Conservation (phyloP, 2,797 vertebrate genomes). For the Notoglanidium macrostoma region DNA sequence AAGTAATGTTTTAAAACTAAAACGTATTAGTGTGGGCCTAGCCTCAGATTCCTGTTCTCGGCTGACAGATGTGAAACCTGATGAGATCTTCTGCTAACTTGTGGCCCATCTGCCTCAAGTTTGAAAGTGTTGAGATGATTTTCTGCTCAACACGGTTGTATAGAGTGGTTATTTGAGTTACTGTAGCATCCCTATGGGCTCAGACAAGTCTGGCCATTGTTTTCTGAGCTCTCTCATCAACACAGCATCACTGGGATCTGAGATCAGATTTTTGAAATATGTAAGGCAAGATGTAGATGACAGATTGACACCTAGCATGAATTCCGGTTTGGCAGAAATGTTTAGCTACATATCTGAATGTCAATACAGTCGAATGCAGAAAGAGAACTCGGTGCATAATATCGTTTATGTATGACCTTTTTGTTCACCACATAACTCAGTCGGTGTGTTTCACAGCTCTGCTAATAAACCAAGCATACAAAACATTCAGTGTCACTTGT, state of each 20-base stretch:
- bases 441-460: neutral
- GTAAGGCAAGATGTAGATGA: neutral
- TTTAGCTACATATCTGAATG: too few relatives aligned
- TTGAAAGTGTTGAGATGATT: neutral
- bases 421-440: neutral
- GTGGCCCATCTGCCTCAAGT: neutral
- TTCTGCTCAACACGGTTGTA: neutral
- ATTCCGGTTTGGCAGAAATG: too few relatives aligned
- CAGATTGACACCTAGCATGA: neutral
- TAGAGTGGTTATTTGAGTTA: neutral
- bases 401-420: neutral
- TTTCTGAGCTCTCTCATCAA: neutral
- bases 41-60: neutral
- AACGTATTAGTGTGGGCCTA: too few relatives aligned
- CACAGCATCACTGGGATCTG: neutral
- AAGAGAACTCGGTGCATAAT: neutral
- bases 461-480: neutral
- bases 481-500: neutral
- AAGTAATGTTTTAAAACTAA: too few relatives aligned
- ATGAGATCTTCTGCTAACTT: neutral
- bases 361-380: neutral
- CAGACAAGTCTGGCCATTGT: neutral
- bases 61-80: neutral
- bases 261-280: neutral
- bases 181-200: neutral